Conservation (phyloP, 2,888 invertebrate species). For the Coenonympha arcania region DNA sequence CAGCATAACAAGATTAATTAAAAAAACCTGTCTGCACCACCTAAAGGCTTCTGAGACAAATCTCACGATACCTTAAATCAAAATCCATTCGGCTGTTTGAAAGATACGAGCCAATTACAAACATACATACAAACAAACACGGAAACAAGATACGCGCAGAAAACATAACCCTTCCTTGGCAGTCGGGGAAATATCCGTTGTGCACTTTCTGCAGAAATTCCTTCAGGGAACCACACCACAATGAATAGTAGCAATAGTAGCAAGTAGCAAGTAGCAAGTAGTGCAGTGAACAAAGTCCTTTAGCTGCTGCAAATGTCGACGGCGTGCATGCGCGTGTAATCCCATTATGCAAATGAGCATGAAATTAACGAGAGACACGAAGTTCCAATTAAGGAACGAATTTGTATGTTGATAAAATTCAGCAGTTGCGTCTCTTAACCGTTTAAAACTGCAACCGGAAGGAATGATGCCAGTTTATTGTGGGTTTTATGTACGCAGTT, state of each 20-base stretch:
- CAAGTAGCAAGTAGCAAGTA: background rate
- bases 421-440: slow-evolving; percentile 8
- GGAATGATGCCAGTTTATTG: slow-evolving; percentile 2
- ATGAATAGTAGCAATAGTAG: background rate
- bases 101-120: too few relatives aligned
- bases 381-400: slow-evolving; percentile 12
- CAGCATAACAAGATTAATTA: too few relatives aligned
- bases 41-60: too few relatives aligned
- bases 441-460: slow-evolving; percentile 9
- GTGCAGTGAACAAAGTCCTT: slow-evolving; percentile 3
- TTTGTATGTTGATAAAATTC: slow-evolving; percentile 13
- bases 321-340: slow-evolving; percentile 10
- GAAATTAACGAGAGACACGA: slow-evolving; percentile 12
- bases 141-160: too few relatives aligned
- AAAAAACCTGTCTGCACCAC: too few relatives aligned
- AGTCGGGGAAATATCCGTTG: too few relatives aligned
- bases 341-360: slow-evolving; percentile 13
- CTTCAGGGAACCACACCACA: too few relatives aligned
- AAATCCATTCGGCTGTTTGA: too few relatives aligned
- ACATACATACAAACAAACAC: too few relatives aligned
- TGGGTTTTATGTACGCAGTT: background rate
- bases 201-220: too few relatives aligned
- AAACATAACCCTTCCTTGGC: too few relatives aligned
- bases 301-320: slow-evolving; percentile 5
- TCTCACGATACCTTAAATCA: too few relatives aligned